Evolutionary conservation across 1,140 invertebrate genomes (phyloP), one percentile per base, ranked within the genome.

Genomic region (Papilio polytes): DNA sequence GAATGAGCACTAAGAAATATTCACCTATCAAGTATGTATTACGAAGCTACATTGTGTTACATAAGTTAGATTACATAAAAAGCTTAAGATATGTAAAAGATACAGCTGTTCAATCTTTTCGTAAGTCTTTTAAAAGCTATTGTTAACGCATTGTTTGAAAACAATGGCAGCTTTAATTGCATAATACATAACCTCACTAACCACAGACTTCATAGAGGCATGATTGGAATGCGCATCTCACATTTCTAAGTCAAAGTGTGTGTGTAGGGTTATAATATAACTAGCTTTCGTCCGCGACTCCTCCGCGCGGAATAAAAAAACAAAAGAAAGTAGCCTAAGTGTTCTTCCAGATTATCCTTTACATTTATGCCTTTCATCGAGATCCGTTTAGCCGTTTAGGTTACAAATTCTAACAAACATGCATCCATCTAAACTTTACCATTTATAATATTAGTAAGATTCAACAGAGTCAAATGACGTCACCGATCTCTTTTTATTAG

Each of bases 101-200:
- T 31, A 31, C 18, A 22, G 20, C 20, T 63, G 22, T 22, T 70
- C 6, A 70, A 70, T 70, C 26, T 26, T 26, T 70, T 70, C 26
- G 15, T 70, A 70, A 70, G 63, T 26, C 13, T 31, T 70, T 36
- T 36, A n/a, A 70, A 70, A 31, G 59, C 63, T 66, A 15, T 31
- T 66, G 22, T 31, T 15, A 13, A 22, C 10, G 59, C 2, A 26
- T 26, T 63, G 22, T 63, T 63, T 26, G 0, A 70, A 70, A 70
- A 70, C 63, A 70, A 70, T 70, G 63, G 13, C 26, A 18, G 63
- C 13, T 31, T 15, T 31, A 70, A 70, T 8, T 31, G 13, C 18
- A 36, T 70, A 26, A 36, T 70, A 70, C 63, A 70, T 70, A 70
- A 70, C 63, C 26, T 63, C 59, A 10, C 20, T 36, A 70, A 31